Conservation (phyloP, 2,888 invertebrate genomes). For the Ferrisia virgata region DNA sequence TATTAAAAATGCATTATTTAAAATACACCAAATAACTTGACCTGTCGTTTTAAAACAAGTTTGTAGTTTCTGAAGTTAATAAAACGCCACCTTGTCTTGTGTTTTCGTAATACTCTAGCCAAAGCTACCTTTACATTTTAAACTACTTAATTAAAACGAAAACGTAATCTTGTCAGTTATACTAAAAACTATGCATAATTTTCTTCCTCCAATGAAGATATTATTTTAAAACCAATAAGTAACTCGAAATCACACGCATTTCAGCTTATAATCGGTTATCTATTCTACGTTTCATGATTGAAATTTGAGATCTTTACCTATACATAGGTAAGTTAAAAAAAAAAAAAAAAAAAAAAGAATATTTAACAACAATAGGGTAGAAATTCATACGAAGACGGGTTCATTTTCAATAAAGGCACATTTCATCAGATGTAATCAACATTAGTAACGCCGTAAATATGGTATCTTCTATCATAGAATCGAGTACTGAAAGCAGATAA, state of each 20-base stretch:
- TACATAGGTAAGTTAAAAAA: too few species aligned
- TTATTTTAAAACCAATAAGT: neutral
- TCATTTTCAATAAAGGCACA: neutral
- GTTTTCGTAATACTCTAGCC: neutral
- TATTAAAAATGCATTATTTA: neutral
- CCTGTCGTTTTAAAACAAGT: neutral
- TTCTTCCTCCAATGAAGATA: neutral
- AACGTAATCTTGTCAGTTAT: neutral
- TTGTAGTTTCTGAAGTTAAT: neutral
- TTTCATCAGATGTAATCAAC: constrained; percentile 2
- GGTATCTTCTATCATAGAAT: neutral
- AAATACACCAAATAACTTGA: neutral
- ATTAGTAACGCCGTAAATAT: neutral
- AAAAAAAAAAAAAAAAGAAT: neutral
- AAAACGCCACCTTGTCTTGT: neutral
- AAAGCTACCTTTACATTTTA: neutral
- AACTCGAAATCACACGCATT: neutral
- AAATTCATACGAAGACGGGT: neutral
- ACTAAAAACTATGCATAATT: neutral
- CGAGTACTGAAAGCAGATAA: neutral
- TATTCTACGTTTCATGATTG: neutral
- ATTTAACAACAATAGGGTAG: neutral
- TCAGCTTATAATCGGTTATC: neutral
- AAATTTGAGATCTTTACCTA: neutral
- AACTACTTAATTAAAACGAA: constrained; percentile 16